Evolutionary conservation across 2,888 invertebrate species (phyloP).

Genomic region (Aphelenchoides bicaudatus): DNA sequence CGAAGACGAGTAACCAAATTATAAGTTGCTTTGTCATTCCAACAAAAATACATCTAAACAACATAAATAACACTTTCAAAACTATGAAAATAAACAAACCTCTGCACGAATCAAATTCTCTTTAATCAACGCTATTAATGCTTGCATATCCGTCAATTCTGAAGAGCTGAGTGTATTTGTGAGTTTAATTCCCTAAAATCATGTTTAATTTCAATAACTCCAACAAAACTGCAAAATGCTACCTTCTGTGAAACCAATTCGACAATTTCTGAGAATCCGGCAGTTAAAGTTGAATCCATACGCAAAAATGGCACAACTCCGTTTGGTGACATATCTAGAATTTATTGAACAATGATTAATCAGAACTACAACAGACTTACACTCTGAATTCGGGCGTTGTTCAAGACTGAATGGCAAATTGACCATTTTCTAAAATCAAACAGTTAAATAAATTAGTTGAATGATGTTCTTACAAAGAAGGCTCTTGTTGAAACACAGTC

Average conservation of each 20-base stretch:
- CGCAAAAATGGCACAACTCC: slow-evolving; percentile 79
- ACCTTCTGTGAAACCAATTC: slow-evolving; percentile 79
- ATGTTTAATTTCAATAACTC: too few relatives aligned
- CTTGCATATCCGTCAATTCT: slow-evolving; percentile 83
- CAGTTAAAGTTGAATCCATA: slow-evolving; percentile 80
- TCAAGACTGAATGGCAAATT: slow-evolving; percentile 77
- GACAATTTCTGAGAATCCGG: slow-evolving; percentile 86
- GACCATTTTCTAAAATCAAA: too few relatives aligned
- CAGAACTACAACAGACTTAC: too few relatives aligned
- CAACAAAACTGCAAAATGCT: not conserved
- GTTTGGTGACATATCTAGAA: slow-evolving; percentile 96
- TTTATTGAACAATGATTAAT: too few relatives aligned
- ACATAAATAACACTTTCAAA: slow-evolving; percentile 16
- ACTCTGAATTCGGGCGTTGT: slow-evolving; percentile 83
- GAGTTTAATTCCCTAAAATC: slow-evolving; percentile 36
- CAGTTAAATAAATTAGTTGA: too few relatives aligned
- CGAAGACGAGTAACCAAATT: slow-evolving; percentile 74
- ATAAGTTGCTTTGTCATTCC: slow-evolving; percentile 77
- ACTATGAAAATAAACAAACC: slow-evolving; percentile 64
- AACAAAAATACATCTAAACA: slow-evolving; percentile 76
- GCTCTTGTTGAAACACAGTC: slow-evolving; percentile 88
- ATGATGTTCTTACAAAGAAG: too few relatives aligned
- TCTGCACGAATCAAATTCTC: slow-evolving; percentile 84
- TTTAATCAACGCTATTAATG: slow-evolving; percentile 80
- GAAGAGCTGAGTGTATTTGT: slow-evolving; percentile 64